Base-by-base conservation (phyloP, 2,888 invertebrate genomes). In the Dryomyza anilis region DNA sequence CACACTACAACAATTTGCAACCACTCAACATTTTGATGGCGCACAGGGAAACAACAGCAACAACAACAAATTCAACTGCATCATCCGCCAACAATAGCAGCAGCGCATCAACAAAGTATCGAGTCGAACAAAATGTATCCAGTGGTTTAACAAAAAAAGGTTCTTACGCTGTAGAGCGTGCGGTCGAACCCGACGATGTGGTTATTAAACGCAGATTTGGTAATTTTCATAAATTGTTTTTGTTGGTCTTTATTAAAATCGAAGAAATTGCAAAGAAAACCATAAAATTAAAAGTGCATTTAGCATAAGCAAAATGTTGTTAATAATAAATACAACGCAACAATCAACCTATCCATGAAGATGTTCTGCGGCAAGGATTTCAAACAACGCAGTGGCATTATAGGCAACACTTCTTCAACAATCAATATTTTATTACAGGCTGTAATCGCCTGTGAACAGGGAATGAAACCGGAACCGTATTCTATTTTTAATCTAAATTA, bases 121-220 rank as follows among this genome's bases (percentile, higher is more conserved):
- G 69, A 66, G 73, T 75, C 69, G 60, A 73, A 67, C 75, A 75
- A 68, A 66, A 65, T 16, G 65, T 74, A 21, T 48, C 72, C 12
- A 59, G 59, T 43, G 71, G 64, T 39, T 65, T 67, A 1, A 57
- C 67, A 23, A 73, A 70, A 67, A 74, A 69, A 61, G 74, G 71
- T 8, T 71, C 71, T n/a, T 63, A 70, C 60, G 69, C 68, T 52
- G 69, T 75, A 64, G 70, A 73, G 36, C 70, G 73, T 61, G 53
- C 69, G n/a, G 66, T 72, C 43, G 71, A 71, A 67, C 70, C 73
- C 62, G 74, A 72, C 45, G 73, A 72, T 53, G 67, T 72, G 67
- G 60, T 74, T 67, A 74, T 74, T 63, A 70, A 66, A 60, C 73
- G 76, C 60, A 70, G 72, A 71, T 69, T 67, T 69, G 76, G 76